These are phyloP conservation scores for Macrotis lagotis DNA, from an alignment of 2,113 vertebrate genomes.

Conservation along the genomic window DNA sequence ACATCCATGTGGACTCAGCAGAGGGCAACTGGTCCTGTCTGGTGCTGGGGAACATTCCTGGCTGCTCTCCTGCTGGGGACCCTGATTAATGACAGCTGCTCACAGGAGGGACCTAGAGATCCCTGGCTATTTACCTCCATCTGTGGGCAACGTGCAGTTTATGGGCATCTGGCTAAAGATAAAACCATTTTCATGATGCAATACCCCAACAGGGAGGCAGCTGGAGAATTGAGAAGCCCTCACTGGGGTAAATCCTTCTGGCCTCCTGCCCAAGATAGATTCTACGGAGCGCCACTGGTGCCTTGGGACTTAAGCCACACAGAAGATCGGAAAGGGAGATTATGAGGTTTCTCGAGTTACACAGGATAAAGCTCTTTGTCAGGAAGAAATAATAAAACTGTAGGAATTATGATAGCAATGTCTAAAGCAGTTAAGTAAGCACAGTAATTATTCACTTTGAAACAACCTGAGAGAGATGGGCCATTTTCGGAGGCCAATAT, in stretches of 20 bases:
- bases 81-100: slow-evolving; percentile 79
- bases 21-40: neutral
- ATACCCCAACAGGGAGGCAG: neutral
- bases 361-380: slow-evolving; percentile 8
- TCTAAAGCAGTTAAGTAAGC: slow-evolving; percentile 1
- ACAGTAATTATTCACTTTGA: neutral
- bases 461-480: neutral
- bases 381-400: slow-evolving; percentile 21
- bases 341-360: slow-evolving; percentile 72
- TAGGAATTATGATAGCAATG: slow-evolving; percentile 4
- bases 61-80: slow-evolving; percentile 17
- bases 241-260: neutral
- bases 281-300: neutral
- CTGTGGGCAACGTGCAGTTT: neutral
- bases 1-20: neutral
- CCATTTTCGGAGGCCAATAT: neutral
- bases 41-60: neutral
- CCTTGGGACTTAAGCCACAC: slow-evolving; percentile 57
- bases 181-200: slow-evolving; percentile 28
- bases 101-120: slow-evolving; percentile 62
- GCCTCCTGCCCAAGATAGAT: neutral
- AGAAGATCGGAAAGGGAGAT: slow-evolving; percentile 82
- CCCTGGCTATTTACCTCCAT: slow-evolving; percentile 3
- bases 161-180: slow-evolving; percentile 43
- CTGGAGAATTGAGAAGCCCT: neutral